Evolutionary conservation across 2,888 invertebrate species (phyloP).

Genomic region (Cerceris ruficornis): DNA sequence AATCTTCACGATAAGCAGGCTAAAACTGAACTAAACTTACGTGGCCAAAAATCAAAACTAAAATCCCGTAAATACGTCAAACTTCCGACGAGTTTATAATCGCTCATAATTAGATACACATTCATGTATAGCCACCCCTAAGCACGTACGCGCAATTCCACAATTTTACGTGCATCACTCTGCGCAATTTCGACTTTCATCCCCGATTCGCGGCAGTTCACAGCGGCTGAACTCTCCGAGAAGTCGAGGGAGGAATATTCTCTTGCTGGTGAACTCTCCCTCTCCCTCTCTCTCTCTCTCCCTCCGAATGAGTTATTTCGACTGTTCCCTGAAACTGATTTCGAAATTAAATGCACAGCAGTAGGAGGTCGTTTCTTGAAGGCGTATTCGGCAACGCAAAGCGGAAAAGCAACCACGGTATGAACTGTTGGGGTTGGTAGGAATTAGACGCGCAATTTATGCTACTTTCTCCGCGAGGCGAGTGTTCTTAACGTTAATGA

Average conservation of each 20-base stretch:
- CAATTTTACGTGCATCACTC: neutral
- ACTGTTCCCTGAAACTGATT: constrained; percentile 37
- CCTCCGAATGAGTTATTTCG: constrained; percentile 30
- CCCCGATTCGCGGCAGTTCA: neutral
- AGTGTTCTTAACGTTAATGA: constrained; percentile 21
- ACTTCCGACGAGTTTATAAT: no score
- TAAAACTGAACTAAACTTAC: no score
- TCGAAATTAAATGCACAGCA: constrained; percentile 32
- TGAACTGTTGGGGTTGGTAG: constrained; percentile 28
- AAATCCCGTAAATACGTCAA: no score
- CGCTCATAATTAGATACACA: no score
- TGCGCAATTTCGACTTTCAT: neutral
- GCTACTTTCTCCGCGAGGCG: constrained; percentile 19
- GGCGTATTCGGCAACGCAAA: constrained; percentile 1
- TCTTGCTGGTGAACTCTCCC: constrained; percentile 10
- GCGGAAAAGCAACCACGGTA: constrained; percentile 19
- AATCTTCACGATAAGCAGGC: no score
- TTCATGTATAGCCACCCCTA: no score
- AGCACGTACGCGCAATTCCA: constrained; percentile 4
- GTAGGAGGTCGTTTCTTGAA: neutral
- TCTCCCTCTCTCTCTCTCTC: no score
- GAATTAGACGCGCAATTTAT: constrained; percentile 28
- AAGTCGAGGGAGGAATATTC: constrained; percentile 17
- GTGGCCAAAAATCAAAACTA: no score
- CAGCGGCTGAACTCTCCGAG: neutral